Evolutionary conservation across 2,888 invertebrate species (phyloP), one percentile per base, ranked within the genome.

Genomic region (Drosophila flavopinicola): DNA sequence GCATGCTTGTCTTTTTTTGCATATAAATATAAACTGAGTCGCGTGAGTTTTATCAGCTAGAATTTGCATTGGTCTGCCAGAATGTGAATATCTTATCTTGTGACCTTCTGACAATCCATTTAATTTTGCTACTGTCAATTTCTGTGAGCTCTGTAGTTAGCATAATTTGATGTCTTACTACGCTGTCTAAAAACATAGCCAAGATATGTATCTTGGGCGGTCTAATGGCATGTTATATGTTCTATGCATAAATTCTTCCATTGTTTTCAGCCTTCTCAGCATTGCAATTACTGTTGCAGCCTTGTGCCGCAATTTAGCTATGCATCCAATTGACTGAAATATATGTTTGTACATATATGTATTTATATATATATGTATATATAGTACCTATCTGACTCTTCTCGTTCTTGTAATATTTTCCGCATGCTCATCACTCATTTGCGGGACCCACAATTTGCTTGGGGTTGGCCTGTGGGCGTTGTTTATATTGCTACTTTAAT

Each of bases 111-210:
- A 53, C 58, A 38, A 49, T 24, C 24, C 59, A 63, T 58, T 75
- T 70, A 29, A 65, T 60, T 32, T 39, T 61, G 52, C 11, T 13
- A 11, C 73, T 74, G 74, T 49, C 71, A 68, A 71, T 71, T 71
- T 64, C 10, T 25, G 20, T 60, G 5, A 6, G 15, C 3, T 15
- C 11, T 25, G 13, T n/a, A 32, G 52, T 68, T 69, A 60, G 63
- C 75, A 78, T 78, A 83, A 83, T 79, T 70, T 78, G 59, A 83
- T 85, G 67, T 79, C 79, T 83, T 66, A 67, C 30, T 67, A n/a
- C n/a, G n/a, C 29, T 3, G 24, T 0, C 25, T n/a, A 4, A 15
- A 4, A 7, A 33, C 11, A 48, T 30, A 35, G 11, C 23, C 13
- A 33, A 48, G 74, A 68, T 71, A 44, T 15, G 51, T 58, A 65